phyloP scores from a whole-genome alignment of 1,140 invertebrate genomes.

The Drosophila jambulina region DNA sequence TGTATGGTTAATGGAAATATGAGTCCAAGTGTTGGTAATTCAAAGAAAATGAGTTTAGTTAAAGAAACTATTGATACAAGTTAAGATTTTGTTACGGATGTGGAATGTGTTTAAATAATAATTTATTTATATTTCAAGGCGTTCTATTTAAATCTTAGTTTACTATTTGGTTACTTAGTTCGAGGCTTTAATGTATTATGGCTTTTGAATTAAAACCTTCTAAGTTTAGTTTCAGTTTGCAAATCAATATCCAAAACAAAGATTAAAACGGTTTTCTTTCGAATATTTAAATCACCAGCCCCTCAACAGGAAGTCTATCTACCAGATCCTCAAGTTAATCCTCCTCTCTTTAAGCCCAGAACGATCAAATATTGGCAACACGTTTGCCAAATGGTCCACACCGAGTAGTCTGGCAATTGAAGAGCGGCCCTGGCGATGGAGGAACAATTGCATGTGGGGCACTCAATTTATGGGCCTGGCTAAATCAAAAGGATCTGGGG shows the following conservation, averaged over 20 bases:
- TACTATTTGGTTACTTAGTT: background rate
- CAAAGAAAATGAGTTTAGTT: background rate
- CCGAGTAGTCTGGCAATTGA: constrained; percentile 49
- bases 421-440: constrained; percentile 20
- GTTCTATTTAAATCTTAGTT: background rate
- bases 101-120: accelerated
- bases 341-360: background rate
- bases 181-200: background rate
- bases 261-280: background rate
- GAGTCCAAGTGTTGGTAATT: background rate
- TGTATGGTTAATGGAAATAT: constrained; percentile 11
- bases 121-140: background rate
- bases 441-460: constrained; percentile 73
- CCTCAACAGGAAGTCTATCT: background rate
- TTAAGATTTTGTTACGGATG: too few relatives aligned
- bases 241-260: too few relatives aligned
- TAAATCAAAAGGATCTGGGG: constrained; percentile 66
- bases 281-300: background rate
- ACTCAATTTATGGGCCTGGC: constrained; percentile 71
- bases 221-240: background rate
- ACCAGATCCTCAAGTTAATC: background rate
- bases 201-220: too few relatives aligned
- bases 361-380: constrained; percentile 42
- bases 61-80: background rate
- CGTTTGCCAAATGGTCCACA: constrained; percentile 30